Base-by-base conservation (phyloP, 2,888 invertebrate genomes). In the Mythimna impura region DNA sequence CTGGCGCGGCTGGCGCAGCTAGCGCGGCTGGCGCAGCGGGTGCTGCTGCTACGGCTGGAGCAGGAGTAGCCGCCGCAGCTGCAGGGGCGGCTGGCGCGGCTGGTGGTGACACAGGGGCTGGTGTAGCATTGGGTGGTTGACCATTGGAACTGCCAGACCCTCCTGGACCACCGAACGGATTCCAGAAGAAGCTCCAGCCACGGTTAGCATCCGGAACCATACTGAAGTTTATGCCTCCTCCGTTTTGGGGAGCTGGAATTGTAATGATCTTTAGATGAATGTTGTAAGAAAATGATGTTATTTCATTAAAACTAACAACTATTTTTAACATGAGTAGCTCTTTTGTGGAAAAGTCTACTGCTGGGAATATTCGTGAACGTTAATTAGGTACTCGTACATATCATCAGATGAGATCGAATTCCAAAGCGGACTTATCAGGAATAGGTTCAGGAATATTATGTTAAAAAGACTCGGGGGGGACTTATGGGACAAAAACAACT, bases 211-310 rank as follows among this genome's bases (percentile, higher is more conserved):
- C 47, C 3, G 65, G 81, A 20, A 22, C 4, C 81, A 92, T 76
- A 7, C 87, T 89, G 9, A 93, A 52, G 72, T 89, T 91, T 30
- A 55, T 55, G 76, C 91, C 81, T 5, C 85, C 88, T n/a, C 91
- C 93, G 61, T 84, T 89, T n/a, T 86, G 79, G 52, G 91, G 89
- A 17, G 91, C 92, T 91, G 87, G 54, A 91, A 91, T 69, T 52
- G 47, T 22, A 40, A 65, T 25, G 0, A n/a, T 17, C 47, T 17
- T 47, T 5, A n/a, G 30, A 20, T 57, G 20, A 47, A n/a, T 36
- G 47, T 12, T 14, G 17, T 65, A 30, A 25, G 57, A 57, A 40
- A 12, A 40, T 20, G 20, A 3, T 54, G 9, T 7, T 3, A 8
- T 10, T 12, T 36, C 8, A 58, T 30, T 8, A 9, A n/a, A 66